phyloP scores from a whole-genome alignment of 2,888 invertebrate species.

The Sinopyrophorus schimmeli region DNA sequence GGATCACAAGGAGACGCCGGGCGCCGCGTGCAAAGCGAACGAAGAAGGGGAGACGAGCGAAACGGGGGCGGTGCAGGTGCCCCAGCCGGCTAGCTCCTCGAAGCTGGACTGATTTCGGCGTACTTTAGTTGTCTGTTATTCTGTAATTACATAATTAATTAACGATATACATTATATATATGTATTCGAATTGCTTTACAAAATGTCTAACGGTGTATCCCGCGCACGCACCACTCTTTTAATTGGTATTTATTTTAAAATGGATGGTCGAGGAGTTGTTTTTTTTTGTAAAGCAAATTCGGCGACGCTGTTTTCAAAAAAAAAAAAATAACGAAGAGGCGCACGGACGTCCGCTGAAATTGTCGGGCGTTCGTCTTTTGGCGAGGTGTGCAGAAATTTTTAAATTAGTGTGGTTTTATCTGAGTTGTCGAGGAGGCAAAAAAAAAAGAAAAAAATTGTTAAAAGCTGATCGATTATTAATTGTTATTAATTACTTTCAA shows the following conservation, averaged over 20 bases:
- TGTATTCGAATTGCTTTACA: slow-evolving; percentile 22
- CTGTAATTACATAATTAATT: too few species aligned
- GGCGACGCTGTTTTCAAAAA: slow-evolving; percentile 1
- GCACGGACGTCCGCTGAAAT: too few species aligned
- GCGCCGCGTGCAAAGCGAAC: slow-evolving; percentile 2
- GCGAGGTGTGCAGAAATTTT: too few species aligned
- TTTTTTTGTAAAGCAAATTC: slow-evolving; percentile 20
- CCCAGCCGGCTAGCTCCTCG: slow-evolving; percentile 27
- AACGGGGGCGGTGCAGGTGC: slow-evolving; percentile 16
- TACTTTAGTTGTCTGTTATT: slow-evolving; percentile 32
- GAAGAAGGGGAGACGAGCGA: slow-evolving; percentile 22
- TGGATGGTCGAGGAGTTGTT: slow-evolving; percentile 1
- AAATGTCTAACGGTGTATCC: slow-evolving; percentile 12
- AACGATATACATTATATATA: slow-evolving; percentile 15
- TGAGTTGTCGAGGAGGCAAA: slow-evolving; percentile 38
- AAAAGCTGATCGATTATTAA: slow-evolving; percentile 40
- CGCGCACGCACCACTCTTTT: slow-evolving; percentile 16
- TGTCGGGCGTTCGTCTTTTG: too few species aligned
- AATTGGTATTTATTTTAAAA: slow-evolving; percentile 15
- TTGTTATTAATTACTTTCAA: slow-evolving; percentile 43
- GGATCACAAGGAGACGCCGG: slow-evolving; percentile 36
- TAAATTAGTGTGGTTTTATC: slow-evolving; percentile 33
- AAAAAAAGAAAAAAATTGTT: slow-evolving; percentile 43
- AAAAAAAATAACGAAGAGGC: slow-evolving; percentile 3
- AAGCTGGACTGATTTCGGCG: slow-evolving; percentile 35